phyloP scores from a whole-genome alignment of 2,888 invertebrate genomes.

The Laothoe populi region DNA sequence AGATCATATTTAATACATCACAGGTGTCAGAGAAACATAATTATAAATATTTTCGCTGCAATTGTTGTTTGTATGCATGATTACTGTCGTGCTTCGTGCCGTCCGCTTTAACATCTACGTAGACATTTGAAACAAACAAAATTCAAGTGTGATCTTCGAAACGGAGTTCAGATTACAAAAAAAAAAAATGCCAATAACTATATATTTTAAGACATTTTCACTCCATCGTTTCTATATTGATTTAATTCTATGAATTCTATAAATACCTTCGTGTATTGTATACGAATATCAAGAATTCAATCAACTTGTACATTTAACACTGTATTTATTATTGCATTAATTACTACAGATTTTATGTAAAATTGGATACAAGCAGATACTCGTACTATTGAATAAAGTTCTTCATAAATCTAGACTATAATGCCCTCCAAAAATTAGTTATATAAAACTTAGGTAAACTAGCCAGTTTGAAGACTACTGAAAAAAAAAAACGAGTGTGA shows the following conservation, averaged over 20 bases:
- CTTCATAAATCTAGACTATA: neutral
- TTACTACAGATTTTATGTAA: too few species aligned
- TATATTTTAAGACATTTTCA: neutral
- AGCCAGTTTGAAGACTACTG: neutral
- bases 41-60: conserved; percentile 53
- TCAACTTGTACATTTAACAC: neutral
- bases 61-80: conserved; percentile 21
- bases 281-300: conserved; percentile 10
- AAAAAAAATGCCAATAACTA: neutral
- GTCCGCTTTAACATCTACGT: conserved; percentile 47
- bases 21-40: conserved; percentile 83
- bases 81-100: conserved; percentile 23
- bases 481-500: neutral
- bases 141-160: conserved; percentile 43
- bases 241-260: conserved; percentile 15
- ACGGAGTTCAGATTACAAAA: neutral
- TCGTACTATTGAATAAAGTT: neutral
- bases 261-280: neutral
- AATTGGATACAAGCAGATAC: neutral
- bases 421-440: neutral
- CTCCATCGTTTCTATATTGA: neutral
- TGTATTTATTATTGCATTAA: neutral
- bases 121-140: conserved; percentile 62
- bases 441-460: neutral
- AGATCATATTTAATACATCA: conserved; percentile 89